Base-by-base conservation (phyloP, 2,113 vertebrate species). In the Lates calcarifer region DNA sequence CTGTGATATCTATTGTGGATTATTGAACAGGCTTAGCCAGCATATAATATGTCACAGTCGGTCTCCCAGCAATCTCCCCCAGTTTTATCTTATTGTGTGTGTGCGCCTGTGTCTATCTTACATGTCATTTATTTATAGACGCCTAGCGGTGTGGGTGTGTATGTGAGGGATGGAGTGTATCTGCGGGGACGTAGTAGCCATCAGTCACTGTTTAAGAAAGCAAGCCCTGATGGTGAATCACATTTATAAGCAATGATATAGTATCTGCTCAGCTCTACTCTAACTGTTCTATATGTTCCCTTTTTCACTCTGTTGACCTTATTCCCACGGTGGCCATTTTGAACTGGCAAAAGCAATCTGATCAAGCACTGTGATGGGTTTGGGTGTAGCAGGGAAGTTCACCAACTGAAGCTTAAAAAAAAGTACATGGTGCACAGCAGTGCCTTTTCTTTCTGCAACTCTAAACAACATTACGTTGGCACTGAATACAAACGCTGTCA, bases 111-210 rank as follows among this genome's bases (percentile, higher is more conserved):
- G 60, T 81, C 41, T 78, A 28, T 78, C 68, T 37, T 67, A 47
- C 60, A 69, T 66, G 62, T 84, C 24, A 79, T 86, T 86, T 86
- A 88, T 90, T 86, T 77, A 88, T 67, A 70, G 41, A 55, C 39
- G 28, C 24, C 35, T 2, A 15, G 55, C 60, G 55, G 33, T 43
- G 24, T 53, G 56, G 75, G 41, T 61, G 26, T 76, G 33, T 64
- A 1, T 74, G 51, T 28, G 29, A 29, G 56, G 66, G 43, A 65
- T 20, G 13, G 13, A 26, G 62, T 51, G 58, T 31, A 14, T 79
- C 29, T 61, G 73, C n/a, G 61, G 58, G 51, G 37, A 62, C 28
- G 20, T 18, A 22, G 49, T 6, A 28, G 55, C 65, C 74, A 72
- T 87, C 80, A 64, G n/a, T 80, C 72, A 64, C 43, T 80, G 60